Conservation (phyloP, 2,888 invertebrate species). For the Lithophane ornitopus region DNA sequence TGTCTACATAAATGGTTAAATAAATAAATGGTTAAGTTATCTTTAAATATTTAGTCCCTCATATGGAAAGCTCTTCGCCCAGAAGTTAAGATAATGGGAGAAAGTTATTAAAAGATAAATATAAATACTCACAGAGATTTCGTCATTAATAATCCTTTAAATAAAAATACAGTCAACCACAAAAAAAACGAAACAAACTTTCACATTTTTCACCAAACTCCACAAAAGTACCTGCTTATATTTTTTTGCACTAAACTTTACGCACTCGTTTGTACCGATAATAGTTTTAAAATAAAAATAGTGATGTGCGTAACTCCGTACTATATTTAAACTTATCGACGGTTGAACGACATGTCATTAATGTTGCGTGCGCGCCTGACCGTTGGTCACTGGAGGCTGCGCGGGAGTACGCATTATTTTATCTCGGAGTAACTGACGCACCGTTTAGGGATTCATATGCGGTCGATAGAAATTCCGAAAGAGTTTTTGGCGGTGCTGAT, state of each 20-base stretch:
- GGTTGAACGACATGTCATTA: conserved; percentile 64
- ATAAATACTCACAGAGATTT: conserved; percentile 59
- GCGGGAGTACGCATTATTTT: conserved; percentile 75
- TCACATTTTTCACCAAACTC: conserved; percentile 60
- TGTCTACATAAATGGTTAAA: too few relatives aligned
- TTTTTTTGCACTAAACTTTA: conserved; percentile 20
- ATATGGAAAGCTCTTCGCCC: not conserved
- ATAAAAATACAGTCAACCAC: conserved; percentile 45
- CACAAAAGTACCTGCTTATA: not conserved
- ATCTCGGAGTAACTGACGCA: conserved; percentile 71
- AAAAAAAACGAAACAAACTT: conserved; percentile 24
- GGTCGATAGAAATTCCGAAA: conserved; percentile 63
- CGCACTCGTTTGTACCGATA: conserved; percentile 19
- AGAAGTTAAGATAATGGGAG: not conserved
- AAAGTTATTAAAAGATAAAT: not conserved
- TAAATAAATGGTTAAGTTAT: not conserved
- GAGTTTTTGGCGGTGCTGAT: conserved; percentile 31
- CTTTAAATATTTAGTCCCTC: not conserved
- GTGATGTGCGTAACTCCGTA: conserved; percentile 62
- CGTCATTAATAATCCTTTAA: conserved; percentile 66
- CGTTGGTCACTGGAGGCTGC: conserved; percentile 75
- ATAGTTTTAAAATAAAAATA: conserved; percentile 62
- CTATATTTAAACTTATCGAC: conserved; percentile 70
- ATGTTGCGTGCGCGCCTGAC: conserved; percentile 72
- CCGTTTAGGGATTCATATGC: conserved; percentile 62